Percentiles rank a stretch among this genome's conserved stretches.
phyloP scores from a whole-genome alignment of 2,113 vertebrate species.

The Platysternon megacephalum region DNA sequence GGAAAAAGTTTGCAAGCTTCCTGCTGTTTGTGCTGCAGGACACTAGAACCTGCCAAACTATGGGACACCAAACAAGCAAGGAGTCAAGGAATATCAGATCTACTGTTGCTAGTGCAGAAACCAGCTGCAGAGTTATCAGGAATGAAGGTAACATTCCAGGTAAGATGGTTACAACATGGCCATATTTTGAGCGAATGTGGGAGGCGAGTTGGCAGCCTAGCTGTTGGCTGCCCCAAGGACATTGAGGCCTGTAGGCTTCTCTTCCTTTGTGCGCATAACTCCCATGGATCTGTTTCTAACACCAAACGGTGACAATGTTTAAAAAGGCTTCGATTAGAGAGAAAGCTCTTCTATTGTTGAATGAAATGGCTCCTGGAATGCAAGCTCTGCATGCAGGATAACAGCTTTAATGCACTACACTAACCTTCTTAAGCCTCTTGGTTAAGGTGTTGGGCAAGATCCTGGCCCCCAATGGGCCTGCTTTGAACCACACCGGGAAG shows the following conservation, averaged over 20 bases:
- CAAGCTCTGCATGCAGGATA: not conserved
- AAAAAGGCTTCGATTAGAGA: not conserved
- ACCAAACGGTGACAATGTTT: not conserved
- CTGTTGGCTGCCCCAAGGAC: not conserved
- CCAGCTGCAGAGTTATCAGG: not conserved
- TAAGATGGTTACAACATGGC: not conserved
- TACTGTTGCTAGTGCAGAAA: not conserved
- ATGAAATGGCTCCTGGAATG: not conserved
- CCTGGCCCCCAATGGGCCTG: not conserved
- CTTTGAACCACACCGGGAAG: not conserved
- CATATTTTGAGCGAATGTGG: not conserved
- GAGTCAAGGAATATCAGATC: not conserved
- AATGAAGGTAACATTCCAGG: not conserved
- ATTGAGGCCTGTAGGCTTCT: not conserved
- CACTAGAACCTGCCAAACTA: not conserved
- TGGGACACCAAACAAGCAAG: not conserved
- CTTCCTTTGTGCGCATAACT: not conserved
- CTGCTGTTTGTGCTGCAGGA: not conserved
- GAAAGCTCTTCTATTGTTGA: not conserved
- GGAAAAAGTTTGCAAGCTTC: not conserved
- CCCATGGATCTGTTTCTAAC: not conserved
- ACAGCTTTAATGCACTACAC: not conserved
- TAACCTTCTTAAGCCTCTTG: not conserved
- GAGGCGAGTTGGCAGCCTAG: not conserved
- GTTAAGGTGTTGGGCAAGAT: not conserved